Conservation (phyloP, 2,888 invertebrate species). For the Drosophila meridiana region DNA sequence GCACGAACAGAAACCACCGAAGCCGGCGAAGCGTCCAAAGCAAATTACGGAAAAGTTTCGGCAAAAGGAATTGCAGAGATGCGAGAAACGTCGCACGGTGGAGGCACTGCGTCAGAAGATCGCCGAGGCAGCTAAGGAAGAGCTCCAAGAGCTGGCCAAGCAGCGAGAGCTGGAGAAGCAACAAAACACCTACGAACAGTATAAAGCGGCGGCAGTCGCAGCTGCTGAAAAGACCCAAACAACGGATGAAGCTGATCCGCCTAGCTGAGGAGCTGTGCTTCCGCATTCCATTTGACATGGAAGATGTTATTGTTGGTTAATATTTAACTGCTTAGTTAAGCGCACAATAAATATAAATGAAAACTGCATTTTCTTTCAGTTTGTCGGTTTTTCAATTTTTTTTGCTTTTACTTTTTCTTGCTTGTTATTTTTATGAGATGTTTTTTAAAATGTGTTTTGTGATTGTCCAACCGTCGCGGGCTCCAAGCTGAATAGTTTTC, state of each 20-base stretch:
- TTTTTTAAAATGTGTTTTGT: constrained; percentile 38
- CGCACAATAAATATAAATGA: neutral
- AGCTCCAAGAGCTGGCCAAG: constrained; percentile 68
- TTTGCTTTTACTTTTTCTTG: constrained; percentile 74
- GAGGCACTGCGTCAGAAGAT: constrained; percentile 73
- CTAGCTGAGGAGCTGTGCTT: constrained; percentile 9
- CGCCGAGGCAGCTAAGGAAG: constrained; percentile 78
- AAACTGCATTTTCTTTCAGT: constrained; percentile 6
- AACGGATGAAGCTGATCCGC: neutral
- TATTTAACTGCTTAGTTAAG: constrained; percentile 57
- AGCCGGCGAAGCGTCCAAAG: constrained; percentile 41
- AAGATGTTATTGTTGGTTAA: constrained; percentile 55
- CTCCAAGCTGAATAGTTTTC: constrained; percentile 25
- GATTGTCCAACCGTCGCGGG: constrained; percentile 28
- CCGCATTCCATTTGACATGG: neutral
- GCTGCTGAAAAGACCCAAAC: constrained; percentile 1
- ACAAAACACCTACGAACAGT: constrained; percentile 70
- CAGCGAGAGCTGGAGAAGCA: constrained; percentile 56
- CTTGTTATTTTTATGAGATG: constrained; percentile 75
- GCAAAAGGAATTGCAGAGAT: constrained; percentile 73
- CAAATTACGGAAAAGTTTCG: constrained; percentile 65
- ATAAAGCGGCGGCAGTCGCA: constrained; percentile 53
- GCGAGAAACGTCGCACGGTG: constrained; percentile 69
- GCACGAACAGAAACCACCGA: constrained; percentile 72
- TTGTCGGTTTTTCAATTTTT: constrained; percentile 59